Percentiles rank a stretch among this genome's conserved stretches.
Conservation (phyloP, 23 tunicate genomes). For the Oikopleura vanhoeffeni region DNA sequence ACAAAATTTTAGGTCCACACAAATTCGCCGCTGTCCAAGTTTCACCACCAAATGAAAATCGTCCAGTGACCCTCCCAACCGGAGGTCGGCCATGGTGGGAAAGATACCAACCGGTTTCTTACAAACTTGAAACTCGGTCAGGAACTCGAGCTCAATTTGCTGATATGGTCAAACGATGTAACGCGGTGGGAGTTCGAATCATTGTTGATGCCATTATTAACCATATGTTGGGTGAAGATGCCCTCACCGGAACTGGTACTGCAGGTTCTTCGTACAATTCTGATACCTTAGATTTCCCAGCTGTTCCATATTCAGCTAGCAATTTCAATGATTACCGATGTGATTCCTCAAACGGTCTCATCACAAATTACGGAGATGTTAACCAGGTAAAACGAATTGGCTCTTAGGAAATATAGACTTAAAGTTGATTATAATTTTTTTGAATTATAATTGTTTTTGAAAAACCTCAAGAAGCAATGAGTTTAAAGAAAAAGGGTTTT, state of each 20-base stretch:
- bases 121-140: slow-evolving; percentile 27
- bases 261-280: slow-evolving; percentile 39
- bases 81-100: slow-evolving; percentile 94
- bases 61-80: slow-evolving; percentile 19
- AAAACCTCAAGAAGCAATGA: no score
- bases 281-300: slow-evolving; percentile 27
- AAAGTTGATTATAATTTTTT: no score
- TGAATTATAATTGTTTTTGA: no score
- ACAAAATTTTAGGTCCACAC: no score
- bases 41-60: slow-evolving; percentile 87
- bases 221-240: slow-evolving; percentile 67
- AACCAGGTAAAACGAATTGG: no score
- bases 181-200: slow-evolving; percentile 66
- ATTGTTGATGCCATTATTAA: slow-evolving; percentile 75
- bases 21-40: slow-evolving; percentile 18
- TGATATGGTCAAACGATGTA: slow-evolving; percentile 60
- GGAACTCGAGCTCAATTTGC: slow-evolving; percentile 54
- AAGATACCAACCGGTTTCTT: slow-evolving; percentile 90
- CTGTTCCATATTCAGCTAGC: slow-evolving; percentile 26
- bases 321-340: slow-evolving; percentile 54
- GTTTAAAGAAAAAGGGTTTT: no score
- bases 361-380: slow-evolving; percentile 37
- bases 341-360: slow-evolving; percentile 23
- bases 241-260: slow-evolving; percentile 40
- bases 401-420: no score